Evolutionary conservation across 2,888 invertebrate species (phyloP).

Genomic region (Polydrusus cervinus): DNA sequence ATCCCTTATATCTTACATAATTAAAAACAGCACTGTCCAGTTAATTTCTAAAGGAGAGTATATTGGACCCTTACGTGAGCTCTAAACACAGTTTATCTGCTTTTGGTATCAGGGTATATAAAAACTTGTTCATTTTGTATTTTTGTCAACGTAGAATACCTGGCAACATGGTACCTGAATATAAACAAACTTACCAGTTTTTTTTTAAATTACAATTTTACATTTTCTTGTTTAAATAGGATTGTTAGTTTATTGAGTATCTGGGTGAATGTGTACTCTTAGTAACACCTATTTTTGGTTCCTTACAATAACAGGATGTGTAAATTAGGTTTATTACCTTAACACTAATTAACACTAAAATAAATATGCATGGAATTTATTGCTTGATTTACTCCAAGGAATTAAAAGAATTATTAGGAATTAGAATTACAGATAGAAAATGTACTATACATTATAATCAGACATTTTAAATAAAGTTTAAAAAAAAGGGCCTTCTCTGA

Average conservation of each 20-base stretch:
- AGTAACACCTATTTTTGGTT: slow-evolving; percentile 29
- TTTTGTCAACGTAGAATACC: background rate
- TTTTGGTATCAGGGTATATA: no score
- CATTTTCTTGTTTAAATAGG: slow-evolving; percentile 16
- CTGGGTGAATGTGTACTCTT: slow-evolving; percentile 1
- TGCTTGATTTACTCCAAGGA: background rate
- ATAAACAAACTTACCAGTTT: background rate
- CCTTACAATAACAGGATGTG: slow-evolving; percentile 8
- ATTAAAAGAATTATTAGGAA: background rate
- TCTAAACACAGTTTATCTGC: no score
- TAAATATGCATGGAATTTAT: background rate
- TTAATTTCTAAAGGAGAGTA: no score
- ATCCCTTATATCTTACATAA: no score
- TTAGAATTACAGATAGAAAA: no score
- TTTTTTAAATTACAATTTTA: slow-evolving; percentile 4
- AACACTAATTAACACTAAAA: slow-evolving; percentile 2
- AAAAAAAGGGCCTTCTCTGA: no score
- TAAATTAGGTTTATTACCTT: slow-evolving; percentile 16
- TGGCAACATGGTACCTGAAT: slow-evolving; percentile 3
- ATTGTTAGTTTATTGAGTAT: slow-evolving; percentile 1
- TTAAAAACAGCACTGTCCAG: no score
- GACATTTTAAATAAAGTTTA: no score
- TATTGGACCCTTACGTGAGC: no score
- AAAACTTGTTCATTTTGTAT: no score
- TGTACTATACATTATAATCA: no score